Evolutionary conservation across 2,797 vertebrate genomes (phyloP).

Genomic region (Paguma larvata): DNA sequence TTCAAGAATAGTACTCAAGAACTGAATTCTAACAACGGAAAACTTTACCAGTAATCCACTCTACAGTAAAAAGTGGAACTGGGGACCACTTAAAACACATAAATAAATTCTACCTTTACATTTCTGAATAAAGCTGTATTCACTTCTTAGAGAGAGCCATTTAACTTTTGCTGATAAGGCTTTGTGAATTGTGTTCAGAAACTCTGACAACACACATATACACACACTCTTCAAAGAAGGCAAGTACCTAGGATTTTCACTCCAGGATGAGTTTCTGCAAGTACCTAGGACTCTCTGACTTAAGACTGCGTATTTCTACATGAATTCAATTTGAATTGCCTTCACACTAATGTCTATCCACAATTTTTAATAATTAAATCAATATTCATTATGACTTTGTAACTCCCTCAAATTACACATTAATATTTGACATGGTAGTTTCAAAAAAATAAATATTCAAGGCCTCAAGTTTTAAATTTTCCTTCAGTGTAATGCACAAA

Average conservation of each 20-base stretch:
- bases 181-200: conserved; percentile 61
- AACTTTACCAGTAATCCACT: conserved; percentile 72
- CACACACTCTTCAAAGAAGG: background rate
- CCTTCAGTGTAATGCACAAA: conserved; percentile 42
- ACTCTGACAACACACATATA: background rate
- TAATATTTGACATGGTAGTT: conserved; percentile 54
- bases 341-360: background rate
- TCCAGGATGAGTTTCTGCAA: conserved; percentile 7
- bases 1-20: conserved; percentile 86
- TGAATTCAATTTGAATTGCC: conserved; percentile 56
- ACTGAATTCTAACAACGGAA: conserved; percentile 78
- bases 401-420: conserved; percentile 40
- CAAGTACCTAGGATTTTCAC: background rate
- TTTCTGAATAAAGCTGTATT: conserved; percentile 78
- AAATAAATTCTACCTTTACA: conserved; percentile 51
- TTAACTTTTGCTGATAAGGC: conserved; percentile 59
- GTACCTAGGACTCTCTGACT: background rate
- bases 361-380: conserved; percentile 46
- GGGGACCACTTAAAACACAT: conserved; percentile 59
- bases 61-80: conserved; percentile 77
- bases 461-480: conserved; percentile 43
- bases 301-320: background rate
- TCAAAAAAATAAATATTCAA: conserved; percentile 68
- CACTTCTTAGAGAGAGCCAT: conserved; percentile 37
- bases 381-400: conserved; percentile 10